Conservation (phyloP, 2,113 vertebrate species). For the Phycodurus eques region DNA sequence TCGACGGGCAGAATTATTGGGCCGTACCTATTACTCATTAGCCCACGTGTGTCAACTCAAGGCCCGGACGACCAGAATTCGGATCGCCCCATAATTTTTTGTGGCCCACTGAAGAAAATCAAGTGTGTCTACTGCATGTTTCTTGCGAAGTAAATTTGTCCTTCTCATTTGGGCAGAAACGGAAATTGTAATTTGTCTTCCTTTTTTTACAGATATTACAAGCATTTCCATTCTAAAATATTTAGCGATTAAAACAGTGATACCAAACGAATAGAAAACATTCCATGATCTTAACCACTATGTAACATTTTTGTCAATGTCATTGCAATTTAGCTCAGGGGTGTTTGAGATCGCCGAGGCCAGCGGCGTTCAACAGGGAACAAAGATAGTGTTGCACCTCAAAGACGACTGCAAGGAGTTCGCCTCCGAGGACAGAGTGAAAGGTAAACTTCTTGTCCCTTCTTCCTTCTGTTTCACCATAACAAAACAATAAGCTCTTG, state of each 20-base stretch:
- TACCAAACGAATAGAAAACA: too few species aligned
- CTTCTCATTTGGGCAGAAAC: background rate
- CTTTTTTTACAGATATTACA: too few species aligned
- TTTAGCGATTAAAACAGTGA: too few species aligned
- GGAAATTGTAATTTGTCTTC: too few species aligned
- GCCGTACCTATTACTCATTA: background rate
- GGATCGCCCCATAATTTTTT: too few species aligned
- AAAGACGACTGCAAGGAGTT: constrained; percentile 93
- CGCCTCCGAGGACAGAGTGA: constrained; percentile 85
- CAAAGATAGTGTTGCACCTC: constrained; percentile 91
- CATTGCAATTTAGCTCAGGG: constrained; percentile 78
- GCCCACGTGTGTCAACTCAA: too few species aligned
- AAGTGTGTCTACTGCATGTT: background rate
- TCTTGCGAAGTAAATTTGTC: background rate
- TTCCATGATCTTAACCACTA: background rate
- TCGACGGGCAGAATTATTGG: background rate
- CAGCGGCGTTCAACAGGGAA: constrained; percentile 85
- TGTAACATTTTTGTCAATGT: background rate
- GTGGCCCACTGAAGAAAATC: background rate
- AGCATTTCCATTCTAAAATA: too few species aligned
- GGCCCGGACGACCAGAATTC: too few species aligned
- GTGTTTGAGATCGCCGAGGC: constrained; percentile 90
- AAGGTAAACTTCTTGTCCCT: constrained; percentile 68
- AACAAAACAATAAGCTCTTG: background rate
- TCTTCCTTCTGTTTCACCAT: background rate